Evolutionary conservation across 2,113 vertebrate species (phyloP).

Genomic region (Mastomys coucha): DNA sequence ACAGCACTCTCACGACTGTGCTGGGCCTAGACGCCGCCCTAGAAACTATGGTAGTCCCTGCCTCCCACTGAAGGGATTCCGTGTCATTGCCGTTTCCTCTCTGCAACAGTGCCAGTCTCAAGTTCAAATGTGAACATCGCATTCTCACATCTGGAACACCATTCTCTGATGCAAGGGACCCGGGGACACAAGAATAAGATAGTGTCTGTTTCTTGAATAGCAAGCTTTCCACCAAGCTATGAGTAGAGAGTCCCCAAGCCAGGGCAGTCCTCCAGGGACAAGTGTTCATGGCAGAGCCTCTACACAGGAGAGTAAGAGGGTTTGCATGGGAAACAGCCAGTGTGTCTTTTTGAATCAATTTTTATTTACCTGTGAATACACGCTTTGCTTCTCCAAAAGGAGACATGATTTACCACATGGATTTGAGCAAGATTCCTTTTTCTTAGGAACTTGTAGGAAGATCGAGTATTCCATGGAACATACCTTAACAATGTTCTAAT

Average conservation of each 20-base stretch:
- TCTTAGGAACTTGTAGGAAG: background rate
- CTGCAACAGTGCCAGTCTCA: background rate
- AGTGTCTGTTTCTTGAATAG: no score
- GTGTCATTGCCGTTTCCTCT: background rate
- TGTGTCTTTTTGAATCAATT: background rate
- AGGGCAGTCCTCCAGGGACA: background rate
- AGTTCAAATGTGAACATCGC: background rate
- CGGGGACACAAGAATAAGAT: background rate
- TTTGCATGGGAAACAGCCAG: background rate
- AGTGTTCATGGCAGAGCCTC: background rate
- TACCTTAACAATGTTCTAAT: slow-evolving; percentile 14
- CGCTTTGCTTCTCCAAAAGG: slow-evolving; percentile 17
- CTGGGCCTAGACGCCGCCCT: background rate
- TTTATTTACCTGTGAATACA: background rate
- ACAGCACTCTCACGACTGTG: accelerated
- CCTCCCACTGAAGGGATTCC: background rate
- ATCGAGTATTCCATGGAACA: background rate
- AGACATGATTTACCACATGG: background rate
- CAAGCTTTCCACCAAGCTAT: background rate
- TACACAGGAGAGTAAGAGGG: background rate
- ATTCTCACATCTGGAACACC: background rate
- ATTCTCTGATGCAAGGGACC: background rate
- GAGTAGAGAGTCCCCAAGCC: background rate
- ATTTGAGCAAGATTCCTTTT: slow-evolving; percentile 2
- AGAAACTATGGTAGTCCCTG: background rate